Percentiles rank a stretch among this genome's conserved stretches.
Conservation (phyloP, 2,888 invertebrate genomes). For the Adela reaumurella region DNA sequence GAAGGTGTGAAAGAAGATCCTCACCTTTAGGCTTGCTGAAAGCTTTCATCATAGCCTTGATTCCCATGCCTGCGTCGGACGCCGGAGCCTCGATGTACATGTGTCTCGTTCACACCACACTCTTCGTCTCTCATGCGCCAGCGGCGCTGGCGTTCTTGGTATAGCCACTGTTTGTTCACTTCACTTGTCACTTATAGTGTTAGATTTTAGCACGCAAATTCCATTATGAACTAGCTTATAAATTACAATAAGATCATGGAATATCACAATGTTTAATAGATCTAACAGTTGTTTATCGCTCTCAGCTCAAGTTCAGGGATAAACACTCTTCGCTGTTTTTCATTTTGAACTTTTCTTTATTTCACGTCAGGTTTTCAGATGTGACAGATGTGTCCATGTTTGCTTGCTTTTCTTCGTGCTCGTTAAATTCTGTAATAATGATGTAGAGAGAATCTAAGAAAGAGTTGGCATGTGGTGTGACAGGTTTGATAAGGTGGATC, state of each 20-base stretch:
- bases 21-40: constrained; percentile 82
- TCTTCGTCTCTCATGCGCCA: constrained; percentile 7
- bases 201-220: too few relatives aligned
- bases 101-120: constrained; percentile 27
- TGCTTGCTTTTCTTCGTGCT: too few relatives aligned
- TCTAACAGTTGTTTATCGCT: constrained; percentile 7
- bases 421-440: too few relatives aligned
- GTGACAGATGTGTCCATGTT: too few relatives aligned
- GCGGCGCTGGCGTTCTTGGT: constrained; percentile 16
- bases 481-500: too few relatives aligned
- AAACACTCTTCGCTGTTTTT: constrained; percentile 55
- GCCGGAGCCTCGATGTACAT: constrained; percentile 31
- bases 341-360: constrained; percentile 35
- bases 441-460: too few relatives aligned
- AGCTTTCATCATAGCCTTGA: constrained; percentile 83
- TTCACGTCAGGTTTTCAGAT: constrained; percentile 27
- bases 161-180: constrained; percentile 12
- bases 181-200: constrained; percentile 6
- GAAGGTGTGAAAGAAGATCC: too few relatives aligned
- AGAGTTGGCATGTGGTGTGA: too few relatives aligned
- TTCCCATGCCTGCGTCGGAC: constrained; percentile 73
- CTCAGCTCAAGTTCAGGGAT: constrained; percentile 22
- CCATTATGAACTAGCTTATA: constrained; percentile 13
- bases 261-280: constrained; percentile 39
- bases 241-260: constrained; percentile 39